phyloP scores from a whole-genome alignment of 2,888 invertebrate genomes.

The Acleris sparsana region DNA sequence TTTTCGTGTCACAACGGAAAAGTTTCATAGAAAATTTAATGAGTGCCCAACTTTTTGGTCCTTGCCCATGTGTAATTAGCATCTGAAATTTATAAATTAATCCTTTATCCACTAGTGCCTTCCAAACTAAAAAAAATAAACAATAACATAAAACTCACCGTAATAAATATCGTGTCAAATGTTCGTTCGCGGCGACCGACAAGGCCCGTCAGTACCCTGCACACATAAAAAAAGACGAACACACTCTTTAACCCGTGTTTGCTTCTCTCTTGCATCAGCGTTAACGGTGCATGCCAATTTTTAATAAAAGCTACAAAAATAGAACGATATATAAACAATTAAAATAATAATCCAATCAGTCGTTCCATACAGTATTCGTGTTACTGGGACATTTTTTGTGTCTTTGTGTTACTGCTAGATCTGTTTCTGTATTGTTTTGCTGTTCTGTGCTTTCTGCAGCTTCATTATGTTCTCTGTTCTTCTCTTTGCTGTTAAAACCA shows the following conservation, averaged over 20 bases:
- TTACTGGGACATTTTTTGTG: slow-evolving; percentile 43
- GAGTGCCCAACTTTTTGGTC: too few relatives aligned
- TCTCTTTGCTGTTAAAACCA: slow-evolving; percentile 48
- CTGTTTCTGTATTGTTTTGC: slow-evolving; percentile 45
- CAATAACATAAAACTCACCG: slow-evolving; percentile 52
- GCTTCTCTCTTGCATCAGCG: slow-evolving; percentile 62
- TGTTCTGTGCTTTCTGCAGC: slow-evolving; percentile 51
- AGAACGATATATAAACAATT: slow-evolving; percentile 57
- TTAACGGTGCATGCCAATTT: slow-evolving; percentile 78
- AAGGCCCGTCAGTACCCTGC: slow-evolving; percentile 71
- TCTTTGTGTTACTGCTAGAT: slow-evolving; percentile 55
- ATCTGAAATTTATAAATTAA: too few relatives aligned
- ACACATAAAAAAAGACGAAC: slow-evolving; percentile 83
- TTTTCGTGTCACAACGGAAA: too few relatives aligned
- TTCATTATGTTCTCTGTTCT: slow-evolving; percentile 52
- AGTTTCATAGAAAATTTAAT: too few relatives aligned
- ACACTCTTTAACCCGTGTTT: slow-evolving; percentile 73
- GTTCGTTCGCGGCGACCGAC: slow-evolving; percentile 49
- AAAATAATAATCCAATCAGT: slow-evolving; percentile 40
- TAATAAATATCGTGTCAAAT: slow-evolving; percentile 44
- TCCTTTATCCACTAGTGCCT: too few relatives aligned
- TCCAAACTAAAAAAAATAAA: neutral
- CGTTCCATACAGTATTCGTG: slow-evolving; percentile 42
- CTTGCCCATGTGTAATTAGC: too few relatives aligned
- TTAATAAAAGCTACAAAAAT: slow-evolving; percentile 73